These are phyloP conservation scores for Maniola hyperantus DNA, from an alignment of 2,888 invertebrate genomes.

Conservation along the genomic window DNA sequence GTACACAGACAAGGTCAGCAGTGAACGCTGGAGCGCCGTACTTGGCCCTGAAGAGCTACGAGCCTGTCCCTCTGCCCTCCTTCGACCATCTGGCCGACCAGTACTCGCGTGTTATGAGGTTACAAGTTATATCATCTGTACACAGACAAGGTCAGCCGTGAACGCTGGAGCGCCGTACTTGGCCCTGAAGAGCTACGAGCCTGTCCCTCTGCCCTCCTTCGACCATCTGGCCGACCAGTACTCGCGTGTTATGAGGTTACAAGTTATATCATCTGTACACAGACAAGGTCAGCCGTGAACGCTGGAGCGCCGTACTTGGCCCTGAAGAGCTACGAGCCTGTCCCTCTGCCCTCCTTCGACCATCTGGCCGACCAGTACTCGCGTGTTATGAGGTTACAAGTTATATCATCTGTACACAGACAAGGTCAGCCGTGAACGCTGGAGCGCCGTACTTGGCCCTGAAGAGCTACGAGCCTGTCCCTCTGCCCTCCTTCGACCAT, in stretches of 20 bases:
- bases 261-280: not conserved
- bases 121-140: not conserved
- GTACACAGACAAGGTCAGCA: conserved; percentile 49
- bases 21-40: conserved; percentile 82
- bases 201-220: conserved; percentile 60
- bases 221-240: conserved; percentile 57
- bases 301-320: conserved; percentile 83
- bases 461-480: conserved; percentile 64
- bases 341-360: conserved; percentile 62
- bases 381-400: conserved; percentile 52
- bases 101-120: conserved; percentile 57
- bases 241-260: conserved; percentile 54
- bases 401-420: conserved; percentile 23
- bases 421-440: conserved; percentile 69
- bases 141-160: conserved; percentile 62
- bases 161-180: conserved; percentile 81
- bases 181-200: conserved; percentile 75
- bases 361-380: conserved; percentile 55
- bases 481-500: conserved; percentile 64
- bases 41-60: conserved; percentile 76
- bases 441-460: conserved; percentile 83
- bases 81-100: conserved; percentile 58
- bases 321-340: conserved; percentile 70
- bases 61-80: conserved; percentile 61
- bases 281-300: conserved; percentile 66